These are phyloP conservation scores for Mionectes macconnelli DNA, from an alignment of 2,113 vertebrate genomes.

Conservation along the genomic window DNA sequence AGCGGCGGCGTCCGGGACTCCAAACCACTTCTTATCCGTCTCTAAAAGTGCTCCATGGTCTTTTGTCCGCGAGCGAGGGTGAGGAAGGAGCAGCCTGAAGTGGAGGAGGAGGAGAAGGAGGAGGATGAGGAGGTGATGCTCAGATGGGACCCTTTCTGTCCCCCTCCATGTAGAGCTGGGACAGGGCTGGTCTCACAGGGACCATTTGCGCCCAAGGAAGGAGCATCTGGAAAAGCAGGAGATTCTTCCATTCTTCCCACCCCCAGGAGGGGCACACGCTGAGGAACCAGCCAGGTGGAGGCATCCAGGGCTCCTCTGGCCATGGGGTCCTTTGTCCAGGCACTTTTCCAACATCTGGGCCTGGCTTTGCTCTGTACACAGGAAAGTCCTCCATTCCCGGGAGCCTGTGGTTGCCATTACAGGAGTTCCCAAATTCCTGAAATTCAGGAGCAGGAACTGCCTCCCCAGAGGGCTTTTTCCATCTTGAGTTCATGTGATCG, in stretches of 20 bases:
- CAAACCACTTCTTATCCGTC: fast-evolving
- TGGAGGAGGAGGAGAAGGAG: background rate
- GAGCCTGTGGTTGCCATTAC: fast-evolving
- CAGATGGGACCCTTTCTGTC: fast-evolving
- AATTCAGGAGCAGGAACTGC: background rate
- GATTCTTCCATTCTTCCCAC: background rate
- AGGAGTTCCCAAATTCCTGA: background rate
- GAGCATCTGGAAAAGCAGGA: background rate
- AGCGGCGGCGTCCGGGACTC: background rate
- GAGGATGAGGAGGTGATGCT: background rate
- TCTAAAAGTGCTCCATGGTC: fast-evolving
- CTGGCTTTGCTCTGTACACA: fast-evolving
- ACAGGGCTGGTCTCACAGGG: fast-evolving
- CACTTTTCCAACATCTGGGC: background rate
- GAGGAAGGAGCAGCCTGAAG: background rate
- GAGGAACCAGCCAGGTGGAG: fast-evolving
- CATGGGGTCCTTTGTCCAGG: background rate
- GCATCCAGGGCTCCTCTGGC: fast-evolving
- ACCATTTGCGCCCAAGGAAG: background rate
- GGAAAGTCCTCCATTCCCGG: fast-evolving
- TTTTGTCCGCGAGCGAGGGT: background rate
- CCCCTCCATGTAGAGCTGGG: background rate
- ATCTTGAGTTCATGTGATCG: fast-evolving
- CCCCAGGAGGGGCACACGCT: fast-evolving
- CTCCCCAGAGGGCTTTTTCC: background rate